Evolutionary conservation across 2,888 invertebrate genomes (phyloP), one percentile per base, ranked within the genome.

Genomic region (Adelognathus sp.): DNA sequence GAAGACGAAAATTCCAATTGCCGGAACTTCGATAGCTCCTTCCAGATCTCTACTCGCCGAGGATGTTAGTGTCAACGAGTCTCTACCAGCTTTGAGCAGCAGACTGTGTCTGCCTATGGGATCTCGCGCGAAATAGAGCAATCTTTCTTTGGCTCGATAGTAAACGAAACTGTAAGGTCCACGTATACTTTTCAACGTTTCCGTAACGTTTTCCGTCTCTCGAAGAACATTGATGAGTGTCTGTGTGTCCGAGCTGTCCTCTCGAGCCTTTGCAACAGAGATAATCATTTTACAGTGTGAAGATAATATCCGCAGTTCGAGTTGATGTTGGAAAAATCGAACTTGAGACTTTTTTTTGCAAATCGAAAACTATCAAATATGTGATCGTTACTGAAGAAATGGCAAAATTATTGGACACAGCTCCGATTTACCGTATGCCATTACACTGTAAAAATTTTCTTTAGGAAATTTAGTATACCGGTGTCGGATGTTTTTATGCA

Each of bases 81-180:
- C 85, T 9, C 92, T 83, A 4, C 16, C 29, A 84, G 92, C 91
- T 83, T 94, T 93, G 56, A 96, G 91, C 44, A 98, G 91, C 56
- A 99, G 92, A 90, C 98, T 97, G 87, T 97, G 95, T 83, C 98
- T 93, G 39, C 98, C 98, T 88, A 97, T 94, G 82, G 93, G 93
- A 91, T 99, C 98, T 87, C 98, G 93, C 1, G 95, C 95, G 92
- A 98, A 97, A 93, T 96, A 97, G 44, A 98, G 84, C 11, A 90
- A 89, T 46, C 93, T 91, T 0, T 89, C 91, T 3, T 82, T 61
- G 87, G 93, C 94, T 86, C 96, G 93, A 89, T 94, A 96, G 89
- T 95, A 97, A 82, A 98, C 93, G 76, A 98, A 93, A 72, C 97
- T 95, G 92, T 95, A 98, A 29, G 98, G 98, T 1, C 98, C 98